A percentile compares a stretch with the other conserved stretches of the same genome.
Conservation (phyloP, 64 coral and sea anemone species). For the Pocillopora verrucosa region DNA sequence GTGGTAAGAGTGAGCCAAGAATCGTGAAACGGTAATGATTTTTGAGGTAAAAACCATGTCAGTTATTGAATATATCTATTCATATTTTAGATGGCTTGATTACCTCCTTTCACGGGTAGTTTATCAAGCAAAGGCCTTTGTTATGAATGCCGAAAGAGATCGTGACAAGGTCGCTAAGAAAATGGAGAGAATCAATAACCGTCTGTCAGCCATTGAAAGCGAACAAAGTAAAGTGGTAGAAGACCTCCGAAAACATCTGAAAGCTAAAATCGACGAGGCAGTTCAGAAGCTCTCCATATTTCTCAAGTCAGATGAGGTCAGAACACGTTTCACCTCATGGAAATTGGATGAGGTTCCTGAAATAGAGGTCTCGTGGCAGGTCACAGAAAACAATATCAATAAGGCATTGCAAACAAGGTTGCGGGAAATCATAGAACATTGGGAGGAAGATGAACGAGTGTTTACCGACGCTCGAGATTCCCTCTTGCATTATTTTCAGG, state of each 20-base stretch:
- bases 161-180: neutral
- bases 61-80: neutral
- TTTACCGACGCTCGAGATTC: conserved; percentile 14
- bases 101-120: neutral
- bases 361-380: neutral
- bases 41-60: neutral
- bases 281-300: neutral
- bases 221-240: conserved; percentile 4
- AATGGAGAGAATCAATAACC: neutral
- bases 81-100: neutral
- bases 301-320: neutral
- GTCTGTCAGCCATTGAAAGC: neutral
- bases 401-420: neutral
- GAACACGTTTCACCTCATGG: conserved; percentile 6
- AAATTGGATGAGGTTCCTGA: conserved; percentile 19
- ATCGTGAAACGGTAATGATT: neutral
- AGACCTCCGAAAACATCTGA: neutral
- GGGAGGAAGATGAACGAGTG: conserved; percentile 29
- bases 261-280: neutral
- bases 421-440: conserved; percentile 16
- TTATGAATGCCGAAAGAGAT: neutral
- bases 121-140: conserved; percentile 5
- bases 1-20: too few relatives aligned
- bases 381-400: neutral
- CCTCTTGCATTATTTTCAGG: neutral